Evolutionary conservation across 2,888 invertebrate genomes (phyloP).

Genomic region (Caenorhabditis wallacei): DNA sequence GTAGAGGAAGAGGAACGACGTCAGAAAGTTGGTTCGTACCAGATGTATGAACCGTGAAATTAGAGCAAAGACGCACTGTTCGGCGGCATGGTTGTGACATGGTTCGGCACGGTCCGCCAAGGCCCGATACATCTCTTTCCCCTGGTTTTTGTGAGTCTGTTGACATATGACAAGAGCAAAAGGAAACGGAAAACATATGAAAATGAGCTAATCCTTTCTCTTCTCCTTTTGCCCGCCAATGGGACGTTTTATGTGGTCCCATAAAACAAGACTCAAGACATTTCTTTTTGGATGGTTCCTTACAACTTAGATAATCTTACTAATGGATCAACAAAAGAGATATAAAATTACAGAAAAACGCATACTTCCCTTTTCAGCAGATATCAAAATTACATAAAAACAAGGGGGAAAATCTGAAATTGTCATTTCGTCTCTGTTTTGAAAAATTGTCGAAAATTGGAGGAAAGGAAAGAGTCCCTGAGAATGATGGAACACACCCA

Average conservation of each 20-base stretch:
- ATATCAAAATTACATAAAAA: neutral
- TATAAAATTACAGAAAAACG: neutral
- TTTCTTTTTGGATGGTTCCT: too few relatives aligned
- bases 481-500: slow-evolving; percentile 34
- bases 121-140: too few relatives aligned
- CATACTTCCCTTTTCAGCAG: neutral
- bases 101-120: too few relatives aligned
- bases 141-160: too few relatives aligned
- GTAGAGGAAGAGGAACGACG: too few relatives aligned
- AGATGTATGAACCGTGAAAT: too few relatives aligned
- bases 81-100: too few relatives aligned
- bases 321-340: slow-evolving; percentile 7
- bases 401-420: slow-evolving; percentile 1
- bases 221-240: neutral
- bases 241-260: slow-evolving; percentile 32
- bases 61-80: too few relatives aligned
- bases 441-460: neutral
- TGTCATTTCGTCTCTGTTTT: neutral
- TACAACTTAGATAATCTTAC: slow-evolving; percentile 6
- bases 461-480: slow-evolving; percentile 24
- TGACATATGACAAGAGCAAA: neutral
- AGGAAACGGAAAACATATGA: slow-evolving; percentile 23
- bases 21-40: too few relatives aligned
- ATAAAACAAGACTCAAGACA: slow-evolving; percentile 8
- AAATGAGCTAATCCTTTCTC: slow-evolving; percentile 25